Conservation (phyloP, 2,113 vertebrate genomes). For the Labeo catla region DNA sequence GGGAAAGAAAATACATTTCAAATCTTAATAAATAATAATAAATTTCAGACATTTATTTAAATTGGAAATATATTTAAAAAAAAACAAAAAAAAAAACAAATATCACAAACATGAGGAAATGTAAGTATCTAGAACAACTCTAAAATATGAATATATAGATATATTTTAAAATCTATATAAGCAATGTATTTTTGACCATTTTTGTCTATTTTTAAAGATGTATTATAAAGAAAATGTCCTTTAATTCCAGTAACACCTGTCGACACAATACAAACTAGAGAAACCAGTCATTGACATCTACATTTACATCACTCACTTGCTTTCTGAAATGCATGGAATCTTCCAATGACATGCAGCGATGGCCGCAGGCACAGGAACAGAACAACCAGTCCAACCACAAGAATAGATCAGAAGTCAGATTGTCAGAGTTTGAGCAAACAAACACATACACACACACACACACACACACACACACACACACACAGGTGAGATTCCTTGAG, state of each 20-base stretch:
- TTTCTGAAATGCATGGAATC: constrained; percentile 55
- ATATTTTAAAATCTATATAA: neutral
- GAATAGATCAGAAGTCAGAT: constrained; percentile 26
- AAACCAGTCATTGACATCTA: neutral
- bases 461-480: neutral
- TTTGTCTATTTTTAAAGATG: too few species aligned
- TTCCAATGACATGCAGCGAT: constrained; percentile 39
- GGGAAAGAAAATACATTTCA: too few species aligned
- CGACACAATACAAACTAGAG: neutral
- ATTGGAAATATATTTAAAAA: too few species aligned
- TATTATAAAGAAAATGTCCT: neutral
- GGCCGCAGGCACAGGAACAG: constrained; percentile 52
- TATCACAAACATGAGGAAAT: too few species aligned
- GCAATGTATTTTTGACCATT: neutral
- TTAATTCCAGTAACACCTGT: neutral
- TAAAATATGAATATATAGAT: neutral
- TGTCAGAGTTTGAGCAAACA: neutral
- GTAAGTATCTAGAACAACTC: too few species aligned
- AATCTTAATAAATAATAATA: too few species aligned
- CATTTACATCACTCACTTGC: neutral
- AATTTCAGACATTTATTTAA: too few species aligned
- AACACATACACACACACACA: neutral
- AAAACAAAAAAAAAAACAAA: too few species aligned
- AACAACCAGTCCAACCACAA: constrained; percentile 59
- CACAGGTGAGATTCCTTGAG: constrained; percentile 2